These are phyloP conservation scores for Bilobella aurantiaca DNA, from an alignment of 1,140 invertebrate genomes.

Conservation along the genomic window DNA sequence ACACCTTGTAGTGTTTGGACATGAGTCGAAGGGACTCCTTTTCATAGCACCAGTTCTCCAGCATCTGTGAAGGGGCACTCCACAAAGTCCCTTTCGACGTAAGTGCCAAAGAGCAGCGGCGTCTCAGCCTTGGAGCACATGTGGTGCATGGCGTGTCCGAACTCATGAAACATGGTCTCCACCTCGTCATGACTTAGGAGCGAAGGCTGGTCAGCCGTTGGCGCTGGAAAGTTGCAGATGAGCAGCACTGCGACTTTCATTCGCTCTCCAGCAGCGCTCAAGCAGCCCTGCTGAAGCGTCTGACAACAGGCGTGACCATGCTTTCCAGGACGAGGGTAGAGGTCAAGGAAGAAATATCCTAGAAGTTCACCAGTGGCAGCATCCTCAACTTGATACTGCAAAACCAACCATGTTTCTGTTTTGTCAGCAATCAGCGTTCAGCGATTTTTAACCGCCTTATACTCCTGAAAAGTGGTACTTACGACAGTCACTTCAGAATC, in stretches of 20 bases:
- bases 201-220: constrained; percentile 45
- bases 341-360: constrained; percentile 48
- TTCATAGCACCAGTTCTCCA: constrained; percentile 52
- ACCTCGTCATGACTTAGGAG: constrained; percentile 48
- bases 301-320: constrained; percentile 39
- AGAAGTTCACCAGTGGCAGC: constrained; percentile 38
- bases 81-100: constrained; percentile 49
- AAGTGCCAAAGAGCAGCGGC: constrained; percentile 43
- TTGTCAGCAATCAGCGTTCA: no score
- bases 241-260: constrained; percentile 45
- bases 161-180: constrained; percentile 43
- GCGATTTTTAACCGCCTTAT: no score
- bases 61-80: constrained; percentile 51
- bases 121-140: constrained; percentile 45
- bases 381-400: constrained; percentile 44
- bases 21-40: constrained; percentile 44
- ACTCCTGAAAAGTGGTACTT: no score
- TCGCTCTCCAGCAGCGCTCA: constrained; percentile 37
- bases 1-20: constrained; percentile 45
- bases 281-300: constrained; percentile 42
- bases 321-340: constrained; percentile 48
- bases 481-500: constrained; percentile 47
- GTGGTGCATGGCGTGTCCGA: constrained; percentile 50
- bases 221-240: constrained; percentile 49
- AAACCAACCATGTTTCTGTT: not conserved